These are phyloP conservation scores for Anodontia alba DNA, from an alignment of 2,888 invertebrate genomes.

Conservation along the genomic window DNA sequence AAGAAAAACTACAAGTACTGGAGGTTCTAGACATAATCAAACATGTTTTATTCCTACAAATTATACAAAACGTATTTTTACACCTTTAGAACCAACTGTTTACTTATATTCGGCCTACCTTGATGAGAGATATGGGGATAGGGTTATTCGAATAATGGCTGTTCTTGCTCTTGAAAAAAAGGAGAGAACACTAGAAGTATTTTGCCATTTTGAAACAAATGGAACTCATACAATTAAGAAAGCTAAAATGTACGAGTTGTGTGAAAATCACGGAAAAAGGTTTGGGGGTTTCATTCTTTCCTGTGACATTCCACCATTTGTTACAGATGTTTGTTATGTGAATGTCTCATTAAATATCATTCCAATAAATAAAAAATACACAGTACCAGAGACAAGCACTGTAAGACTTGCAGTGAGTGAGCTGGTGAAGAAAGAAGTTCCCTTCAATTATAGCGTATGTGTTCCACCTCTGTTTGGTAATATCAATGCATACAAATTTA, in stretches of 20 bases:
- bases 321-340: conserved; percentile 53
- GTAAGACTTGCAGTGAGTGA: conserved; percentile 49
- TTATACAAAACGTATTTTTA: conserved; percentile 59
- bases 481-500: conserved; percentile 62
- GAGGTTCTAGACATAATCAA: background rate
- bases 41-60: conserved; percentile 54
- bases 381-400: conserved; percentile 11
- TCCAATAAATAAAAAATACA: conserved; percentile 18
- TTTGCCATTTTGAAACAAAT: conserved; percentile 63
- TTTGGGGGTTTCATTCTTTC: conserved; percentile 80
- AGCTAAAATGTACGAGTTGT: conserved; percentile 74
- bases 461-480: conserved; percentile 80
- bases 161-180: conserved; percentile 60
- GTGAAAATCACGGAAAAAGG: conserved; percentile 78
- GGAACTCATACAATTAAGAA: conserved; percentile 10
- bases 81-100: conserved; percentile 46
- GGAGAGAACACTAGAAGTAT: conserved; percentile 45
- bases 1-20: background rate
- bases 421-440: conserved; percentile 22
- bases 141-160: conserved; percentile 67
- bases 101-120: conserved; percentile 79
- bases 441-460: conserved; percentile 74
- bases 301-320: conserved; percentile 63
- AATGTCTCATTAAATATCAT: conserved; percentile 44
- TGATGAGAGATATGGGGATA: conserved; percentile 70